phyloP scores from a whole-genome alignment of 2,888 invertebrate species.

The Trichopoda pennipes region DNA sequence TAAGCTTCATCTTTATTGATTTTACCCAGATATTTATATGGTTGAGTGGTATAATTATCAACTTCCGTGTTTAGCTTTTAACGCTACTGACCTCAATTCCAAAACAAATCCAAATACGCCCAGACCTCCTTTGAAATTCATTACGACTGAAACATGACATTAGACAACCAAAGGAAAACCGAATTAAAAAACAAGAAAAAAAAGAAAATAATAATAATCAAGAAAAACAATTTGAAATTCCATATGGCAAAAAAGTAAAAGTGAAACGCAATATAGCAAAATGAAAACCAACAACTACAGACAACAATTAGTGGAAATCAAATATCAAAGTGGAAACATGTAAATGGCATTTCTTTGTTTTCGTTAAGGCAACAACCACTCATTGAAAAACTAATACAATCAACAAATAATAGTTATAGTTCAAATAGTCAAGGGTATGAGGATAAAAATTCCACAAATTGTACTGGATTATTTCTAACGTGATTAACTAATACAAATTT shows the following conservation, averaged over 20 bases:
- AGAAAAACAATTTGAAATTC: constrained; percentile 65
- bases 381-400: not conserved
- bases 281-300: constrained; percentile 44
- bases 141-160: not conserved
- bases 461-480: constrained; percentile 28
- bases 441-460: constrained; percentile 24
- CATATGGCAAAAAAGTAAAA: constrained; percentile 74
- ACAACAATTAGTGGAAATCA: constrained; percentile 73
- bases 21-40: constrained; percentile 60
- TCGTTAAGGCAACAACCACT: constrained; percentile 23
- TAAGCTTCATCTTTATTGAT: constrained; percentile 65
- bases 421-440: constrained; percentile 23
- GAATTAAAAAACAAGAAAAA: constrained; percentile 37
- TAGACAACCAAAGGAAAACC: constrained; percentile 29
- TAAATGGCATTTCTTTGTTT: constrained; percentile 70
- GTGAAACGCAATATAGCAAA: constrained; percentile 78
- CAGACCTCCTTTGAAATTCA: constrained; percentile 47
- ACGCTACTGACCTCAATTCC: constrained; percentile 61
- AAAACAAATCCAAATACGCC: constrained; percentile 55
- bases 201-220: constrained; percentile 44
- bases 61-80: constrained; percentile 67
- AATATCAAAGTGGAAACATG: constrained; percentile 75
- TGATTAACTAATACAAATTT: constrained; percentile 65
- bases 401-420: constrained; percentile 23
- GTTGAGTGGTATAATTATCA: constrained; percentile 66